Evolutionary conservation across 2,888 invertebrate species (phyloP), one percentile per base, ranked within the genome.

Genomic region (Cristatella mucedo): DNA sequence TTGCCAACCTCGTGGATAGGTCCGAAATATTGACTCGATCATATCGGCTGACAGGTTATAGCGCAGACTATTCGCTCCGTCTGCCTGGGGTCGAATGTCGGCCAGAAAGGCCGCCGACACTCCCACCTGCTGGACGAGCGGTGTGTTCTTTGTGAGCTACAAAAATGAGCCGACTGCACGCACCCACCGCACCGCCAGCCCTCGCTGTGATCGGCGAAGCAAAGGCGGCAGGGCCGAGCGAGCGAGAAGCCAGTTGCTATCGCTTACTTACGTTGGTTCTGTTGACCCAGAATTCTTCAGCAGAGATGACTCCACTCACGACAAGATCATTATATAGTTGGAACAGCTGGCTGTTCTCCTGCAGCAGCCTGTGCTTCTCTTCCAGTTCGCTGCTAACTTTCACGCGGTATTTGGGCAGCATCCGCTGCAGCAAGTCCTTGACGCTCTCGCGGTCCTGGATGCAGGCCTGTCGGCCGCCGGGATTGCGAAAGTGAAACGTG

Each of bases 1-100:
- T n/a, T n/a, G n/a, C 51, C 49, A 43, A 71, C 71, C 70, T 50
- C 91, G 87, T 16, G 97, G 97, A 72, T 97, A 99, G 45, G 97
- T 95, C 70, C 87, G 86, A 67, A 97, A 97, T 70, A 99, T 91
- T 54, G 89, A 86, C 57, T 91, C 84, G 63, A 97, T 93, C 40
- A 93, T 81, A 64, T 99, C 97, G 40, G 82, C 76, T 3, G 91
- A 93, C 38, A 99, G 76, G 67, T 95, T 99, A 66, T 97, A 91
- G 63, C 86, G 87, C 24, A 93, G 75, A 36, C 91, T 91, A 66
- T 91, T 93, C 57, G 84, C 85, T 20, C 91, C 93, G 63, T 93
- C 93, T 1, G 86, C 84, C 69, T 89, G 85, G 1, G 93, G 91
- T 68, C 91, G 87, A 41, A 95, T 87, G 55, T 91, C 91, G 22